Evolutionary conservation across 23 tunicate genomes (phyloP).

Genomic region (Pegea sp.): DNA sequence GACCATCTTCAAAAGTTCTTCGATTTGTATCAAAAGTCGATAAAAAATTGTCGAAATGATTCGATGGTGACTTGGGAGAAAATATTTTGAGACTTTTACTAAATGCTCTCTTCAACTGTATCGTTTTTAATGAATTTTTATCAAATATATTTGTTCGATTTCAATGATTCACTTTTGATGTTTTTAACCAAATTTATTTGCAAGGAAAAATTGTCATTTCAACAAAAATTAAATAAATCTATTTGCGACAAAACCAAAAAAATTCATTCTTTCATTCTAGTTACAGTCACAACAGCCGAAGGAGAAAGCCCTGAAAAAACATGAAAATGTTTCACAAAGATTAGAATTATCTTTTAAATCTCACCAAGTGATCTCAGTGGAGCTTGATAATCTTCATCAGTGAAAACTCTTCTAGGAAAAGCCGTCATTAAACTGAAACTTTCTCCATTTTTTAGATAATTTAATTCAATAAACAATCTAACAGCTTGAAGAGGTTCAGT

Average conservation of each 20-base stretch:
- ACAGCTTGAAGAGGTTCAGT: slow-evolving; percentile 50
- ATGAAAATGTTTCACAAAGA: neutral
- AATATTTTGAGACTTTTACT: slow-evolving; percentile 15
- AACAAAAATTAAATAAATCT: neutral
- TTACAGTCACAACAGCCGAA: slow-evolving; percentile 28
- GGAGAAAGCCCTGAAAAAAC: slow-evolving; percentile 19
- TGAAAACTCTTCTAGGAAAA: slow-evolving; percentile 44
- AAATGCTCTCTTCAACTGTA: slow-evolving; percentile 29
- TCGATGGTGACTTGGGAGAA: too few relatives aligned
- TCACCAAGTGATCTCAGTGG: slow-evolving; percentile 26
- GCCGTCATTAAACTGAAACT: slow-evolving; percentile 30
- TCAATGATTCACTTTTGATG: neutral
- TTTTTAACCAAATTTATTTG: too few relatives aligned
- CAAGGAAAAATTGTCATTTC: too few relatives aligned
- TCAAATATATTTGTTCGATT: neutral
- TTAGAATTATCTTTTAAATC: neutral
- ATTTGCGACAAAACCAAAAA: neutral
- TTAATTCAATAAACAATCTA: slow-evolving; percentile 32
- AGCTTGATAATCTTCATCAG: slow-evolving; percentile 35
- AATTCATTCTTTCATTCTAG: slow-evolving; percentile 4
- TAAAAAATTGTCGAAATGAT: too few relatives aligned
- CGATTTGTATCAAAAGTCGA: too few relatives aligned
- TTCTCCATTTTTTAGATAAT: slow-evolving; percentile 34
- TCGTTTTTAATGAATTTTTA: slow-evolving; percentile 1
- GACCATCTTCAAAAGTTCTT: too few relatives aligned